A percentile compares a stretch with the other conserved stretches of the same genome.
Conservation (phyloP, 37 sponge, comb jelly and placozoan genomes). For the Ianthella basta region DNA sequence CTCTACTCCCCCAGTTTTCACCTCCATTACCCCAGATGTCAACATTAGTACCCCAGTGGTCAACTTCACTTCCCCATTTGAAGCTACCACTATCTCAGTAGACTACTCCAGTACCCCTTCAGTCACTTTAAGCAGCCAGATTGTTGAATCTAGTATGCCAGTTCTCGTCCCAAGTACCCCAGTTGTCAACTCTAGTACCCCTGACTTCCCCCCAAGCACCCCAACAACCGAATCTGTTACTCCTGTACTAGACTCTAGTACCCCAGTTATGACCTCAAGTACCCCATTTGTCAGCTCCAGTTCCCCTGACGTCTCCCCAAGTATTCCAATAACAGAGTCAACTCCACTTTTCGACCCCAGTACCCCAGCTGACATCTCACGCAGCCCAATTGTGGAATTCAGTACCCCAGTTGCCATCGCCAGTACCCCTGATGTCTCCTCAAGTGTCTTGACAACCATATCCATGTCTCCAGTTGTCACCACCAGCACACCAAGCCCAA, state of each 20-base stretch:
- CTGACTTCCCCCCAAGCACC: background rate
- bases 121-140: background rate
- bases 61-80: background rate
- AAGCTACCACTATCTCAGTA: background rate
- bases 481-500: background rate
- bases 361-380: background rate
- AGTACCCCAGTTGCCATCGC: too few relatives aligned
- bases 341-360: background rate
- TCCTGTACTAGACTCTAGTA: background rate
- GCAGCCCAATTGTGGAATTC: too few relatives aligned
- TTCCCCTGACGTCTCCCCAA: background rate
- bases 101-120: background rate
- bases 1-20: background rate
- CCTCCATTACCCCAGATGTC: background rate
- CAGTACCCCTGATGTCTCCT: too few relatives aligned
- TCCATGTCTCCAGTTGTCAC: background rate
- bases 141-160: background rate
- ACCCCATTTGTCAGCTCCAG: background rate
- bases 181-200: background rate
- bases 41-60: background rate
- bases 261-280: background rate
- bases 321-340: background rate
- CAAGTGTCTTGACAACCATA: background rate
- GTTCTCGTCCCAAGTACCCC: background rate
- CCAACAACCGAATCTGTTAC: background rate